Conservation (phyloP, 2,888 invertebrate species). For the Rhimphoctona megacephalus region DNA sequence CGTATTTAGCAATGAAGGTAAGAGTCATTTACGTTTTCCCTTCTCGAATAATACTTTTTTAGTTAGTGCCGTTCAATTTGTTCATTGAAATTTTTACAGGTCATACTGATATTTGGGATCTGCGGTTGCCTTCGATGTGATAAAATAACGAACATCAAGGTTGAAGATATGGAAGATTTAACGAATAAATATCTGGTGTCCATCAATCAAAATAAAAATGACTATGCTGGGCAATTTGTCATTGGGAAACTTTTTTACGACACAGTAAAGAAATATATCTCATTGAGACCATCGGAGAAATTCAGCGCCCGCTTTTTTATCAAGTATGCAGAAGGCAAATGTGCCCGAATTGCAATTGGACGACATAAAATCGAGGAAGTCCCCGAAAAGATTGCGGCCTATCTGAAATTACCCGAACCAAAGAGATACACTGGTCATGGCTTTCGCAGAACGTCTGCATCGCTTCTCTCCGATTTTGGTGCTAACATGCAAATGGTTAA, state of each 20-base stretch:
- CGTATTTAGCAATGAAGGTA: slow-evolving; percentile 35
- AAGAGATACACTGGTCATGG: slow-evolving; percentile 43
- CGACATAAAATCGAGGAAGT: slow-evolving; percentile 16
- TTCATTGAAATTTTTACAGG: slow-evolving; percentile 45
- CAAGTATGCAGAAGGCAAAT: too few species aligned
- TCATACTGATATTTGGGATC: slow-evolving; percentile 52
- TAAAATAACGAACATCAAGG: slow-evolving; percentile 53
- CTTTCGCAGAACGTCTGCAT: slow-evolving; percentile 44
- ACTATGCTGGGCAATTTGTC: too few species aligned
- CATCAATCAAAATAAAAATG: too few species aligned
- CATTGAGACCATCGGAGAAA: slow-evolving; percentile 36
- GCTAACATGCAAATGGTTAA: slow-evolving; percentile 51
- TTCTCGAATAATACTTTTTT: slow-evolving; percentile 34
- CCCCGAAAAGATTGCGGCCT: slow-evolving; percentile 10
- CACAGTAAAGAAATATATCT: slow-evolving; percentile 33
- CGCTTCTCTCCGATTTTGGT: slow-evolving; percentile 40
- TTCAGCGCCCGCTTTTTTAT: slow-evolving; percentile 18
- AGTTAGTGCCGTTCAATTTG: slow-evolving; percentile 8
- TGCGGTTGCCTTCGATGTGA: slow-evolving; percentile 57
- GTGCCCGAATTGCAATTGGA: slow-evolving; percentile 1
- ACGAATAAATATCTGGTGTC: too few species aligned
- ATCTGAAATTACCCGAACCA: neutral
- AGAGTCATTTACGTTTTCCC: slow-evolving; percentile 5
- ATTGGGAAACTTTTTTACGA: slow-evolving; percentile 45
- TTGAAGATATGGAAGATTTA: too few species aligned